phyloP scores from a whole-genome alignment of 2,113 vertebrate genomes.

The Neofelis nebulosa region DNA sequence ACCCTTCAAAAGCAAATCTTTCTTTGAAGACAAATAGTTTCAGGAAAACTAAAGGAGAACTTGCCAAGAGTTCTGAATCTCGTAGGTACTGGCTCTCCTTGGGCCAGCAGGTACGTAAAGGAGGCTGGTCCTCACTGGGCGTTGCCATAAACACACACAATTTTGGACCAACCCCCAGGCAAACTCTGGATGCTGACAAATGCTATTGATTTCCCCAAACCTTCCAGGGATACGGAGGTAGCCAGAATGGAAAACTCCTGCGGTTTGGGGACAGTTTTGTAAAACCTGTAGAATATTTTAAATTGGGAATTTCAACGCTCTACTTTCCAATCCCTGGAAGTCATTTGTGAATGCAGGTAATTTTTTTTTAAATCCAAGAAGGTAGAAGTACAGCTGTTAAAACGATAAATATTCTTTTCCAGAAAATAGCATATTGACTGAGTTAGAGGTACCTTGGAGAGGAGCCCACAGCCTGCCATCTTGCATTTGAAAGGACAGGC shows the following conservation, averaged over 20 bases:
- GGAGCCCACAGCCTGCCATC: slow-evolving; percentile 54
- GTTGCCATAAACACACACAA: neutral
- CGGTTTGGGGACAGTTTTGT: slow-evolving; percentile 46
- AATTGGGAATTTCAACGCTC: slow-evolving; percentile 61
- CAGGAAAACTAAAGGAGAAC: slow-evolving; percentile 38
- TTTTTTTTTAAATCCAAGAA: slow-evolving; percentile 51
- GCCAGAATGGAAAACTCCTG: slow-evolving; percentile 58
- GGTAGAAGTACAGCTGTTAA: slow-evolving; percentile 71
- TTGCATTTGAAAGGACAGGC: slow-evolving; percentile 6
- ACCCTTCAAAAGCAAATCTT: slow-evolving; percentile 74
- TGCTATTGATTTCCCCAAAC: neutral
- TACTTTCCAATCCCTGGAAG: slow-evolving; percentile 58
- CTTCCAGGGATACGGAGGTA: slow-evolving; percentile 17
- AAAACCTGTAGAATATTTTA: slow-evolving; percentile 58
- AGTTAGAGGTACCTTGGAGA: slow-evolving; percentile 58
- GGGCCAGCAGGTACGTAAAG: neutral
- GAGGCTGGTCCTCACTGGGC: neutral
- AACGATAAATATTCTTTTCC: slow-evolving; percentile 61
- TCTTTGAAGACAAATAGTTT: slow-evolving; percentile 78
- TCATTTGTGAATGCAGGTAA: slow-evolving; percentile 48
- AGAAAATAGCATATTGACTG: slow-evolving; percentile 52
- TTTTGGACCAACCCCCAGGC: slow-evolving; percentile 23
- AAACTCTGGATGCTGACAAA: slow-evolving; percentile 5
- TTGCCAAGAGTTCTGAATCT: neutral
- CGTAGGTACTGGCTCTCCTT: neutral